A percentile compares a stretch with the other conserved stretches of the same genome.
These are phyloP conservation scores for Ageneiosus marmoratus DNA, from an alignment of 2,113 vertebrate genomes.

Conservation along the genomic window DNA sequence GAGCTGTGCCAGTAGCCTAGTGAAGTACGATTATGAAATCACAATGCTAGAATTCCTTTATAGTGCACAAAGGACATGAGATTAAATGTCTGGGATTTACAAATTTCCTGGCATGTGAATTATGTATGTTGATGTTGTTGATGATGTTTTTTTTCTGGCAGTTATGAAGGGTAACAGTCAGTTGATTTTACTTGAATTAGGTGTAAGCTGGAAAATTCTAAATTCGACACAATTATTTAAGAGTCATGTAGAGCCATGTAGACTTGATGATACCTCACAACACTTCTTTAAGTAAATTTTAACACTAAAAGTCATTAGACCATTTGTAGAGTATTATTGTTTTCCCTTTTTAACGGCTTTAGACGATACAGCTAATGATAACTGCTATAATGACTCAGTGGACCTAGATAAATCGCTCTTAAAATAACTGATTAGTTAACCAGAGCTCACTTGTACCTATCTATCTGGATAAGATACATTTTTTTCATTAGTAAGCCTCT, in stretches of 20 bases:
- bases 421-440: background rate
- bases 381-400: background rate
- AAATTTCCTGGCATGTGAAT: background rate
- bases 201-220: background rate
- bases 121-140: background rate
- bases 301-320: background rate
- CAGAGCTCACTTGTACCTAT: constrained; percentile 1
- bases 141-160: background rate
- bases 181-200: background rate
- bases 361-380: background rate
- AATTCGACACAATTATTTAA: background rate
- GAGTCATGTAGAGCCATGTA: background rate
- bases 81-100: background rate
- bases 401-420: background rate
- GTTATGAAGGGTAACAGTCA: background rate
- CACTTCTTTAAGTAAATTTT: background rate
- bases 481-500: constrained; percentile 2
- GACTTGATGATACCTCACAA: background rate
- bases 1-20: background rate
- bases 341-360: background rate
- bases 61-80: background rate
- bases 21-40: background rate
- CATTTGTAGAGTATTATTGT: background rate
- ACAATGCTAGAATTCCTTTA: constrained; percentile 4
- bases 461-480: background rate